Base-by-base conservation (phyloP, 1,140 invertebrate genomes). In the Drosophila littoralis region DNA sequence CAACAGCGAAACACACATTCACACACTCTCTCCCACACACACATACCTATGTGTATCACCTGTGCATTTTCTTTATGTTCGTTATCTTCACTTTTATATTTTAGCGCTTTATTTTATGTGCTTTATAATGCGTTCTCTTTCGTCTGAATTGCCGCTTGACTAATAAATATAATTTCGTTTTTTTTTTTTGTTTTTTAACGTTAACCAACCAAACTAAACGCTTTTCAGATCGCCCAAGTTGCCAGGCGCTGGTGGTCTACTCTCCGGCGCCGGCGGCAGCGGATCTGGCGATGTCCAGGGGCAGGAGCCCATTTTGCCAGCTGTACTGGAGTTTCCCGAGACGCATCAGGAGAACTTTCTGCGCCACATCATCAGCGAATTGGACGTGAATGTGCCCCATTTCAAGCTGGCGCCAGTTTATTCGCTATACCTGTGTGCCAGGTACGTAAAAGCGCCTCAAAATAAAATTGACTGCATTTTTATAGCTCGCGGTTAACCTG, bases 371-470 rank as follows among this genome's bases (percentile, higher is more conserved):
- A 97, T 99, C 72, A 95, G 96, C 9, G 96, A 98, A 75, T 94
- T 98, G 48, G 97, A 98, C 93, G 97, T 97, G 22, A 96, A 95
- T 79, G 95, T 95, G 51, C 96, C 96, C 15, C 96, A 96, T 61
- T 97, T 97, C 92, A 97, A 97, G 92, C 93, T 99, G 45, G 97
- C 98, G 1, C 98, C 98, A 0, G 98, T 98, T 6, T 99, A 99
- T 92, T 97, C 97, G 0, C 94, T 99, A 2, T 99, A 99, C 92
- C 94, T 99, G 88, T 97, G 97, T 74, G 97, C 97, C 43, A 95
- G 94, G 94, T 94, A 82, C 58, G 77, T 91, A 59, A 32, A 17
- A 2, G 17, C 17, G 5, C 6, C 7, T 12, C n/a, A 6, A 5
- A 28, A 28, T 40, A n/a, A 40, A 35, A 15, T 61, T 17, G 36